Evolutionary conservation across 2,113 vertebrate genomes (phyloP).

Genomic region (Anseranas semipalmata): DNA sequence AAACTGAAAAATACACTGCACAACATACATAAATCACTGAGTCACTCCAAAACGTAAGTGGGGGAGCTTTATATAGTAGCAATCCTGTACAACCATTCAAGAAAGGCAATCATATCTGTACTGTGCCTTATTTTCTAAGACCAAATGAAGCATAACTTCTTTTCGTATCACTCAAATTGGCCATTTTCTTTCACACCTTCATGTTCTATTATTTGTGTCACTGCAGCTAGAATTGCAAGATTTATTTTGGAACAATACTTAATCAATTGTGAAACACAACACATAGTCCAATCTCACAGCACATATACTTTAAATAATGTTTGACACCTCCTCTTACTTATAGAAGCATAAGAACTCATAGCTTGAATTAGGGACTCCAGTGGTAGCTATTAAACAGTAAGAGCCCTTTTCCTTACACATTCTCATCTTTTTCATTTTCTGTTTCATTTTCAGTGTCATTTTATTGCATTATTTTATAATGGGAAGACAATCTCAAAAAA

Average conservation of each 20-base stretch:
- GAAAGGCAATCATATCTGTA: conserved; percentile 44
- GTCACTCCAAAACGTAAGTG: background rate
- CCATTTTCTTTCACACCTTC: conserved; percentile 75
- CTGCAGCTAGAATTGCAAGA: conserved; percentile 52
- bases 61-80: background rate
- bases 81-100: conserved; percentile 6
- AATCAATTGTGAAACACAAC: conserved; percentile 66
- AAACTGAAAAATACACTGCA: background rate
- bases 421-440: conserved; percentile 15
- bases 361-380: conserved; percentile 1
- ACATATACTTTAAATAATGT: conserved; percentile 51
- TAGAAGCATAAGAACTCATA: background rate
- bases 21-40: background rate
- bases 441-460: conserved; percentile 41
- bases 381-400: background rate
- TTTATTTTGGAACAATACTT: conserved; percentile 72
- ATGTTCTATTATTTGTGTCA: conserved; percentile 83
- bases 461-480: conserved; percentile 37
- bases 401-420: background rate
- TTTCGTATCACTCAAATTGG: conserved; percentile 65
- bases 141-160: conserved; percentile 52
- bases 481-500: background rate
- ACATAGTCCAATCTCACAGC: conserved; percentile 17
- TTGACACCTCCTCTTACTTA: conserved; percentile 40
- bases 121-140: conserved; percentile 60